phyloP scores from a whole-genome alignment of 2,888 invertebrate genomes.

The Auanema freiburgensis region DNA sequence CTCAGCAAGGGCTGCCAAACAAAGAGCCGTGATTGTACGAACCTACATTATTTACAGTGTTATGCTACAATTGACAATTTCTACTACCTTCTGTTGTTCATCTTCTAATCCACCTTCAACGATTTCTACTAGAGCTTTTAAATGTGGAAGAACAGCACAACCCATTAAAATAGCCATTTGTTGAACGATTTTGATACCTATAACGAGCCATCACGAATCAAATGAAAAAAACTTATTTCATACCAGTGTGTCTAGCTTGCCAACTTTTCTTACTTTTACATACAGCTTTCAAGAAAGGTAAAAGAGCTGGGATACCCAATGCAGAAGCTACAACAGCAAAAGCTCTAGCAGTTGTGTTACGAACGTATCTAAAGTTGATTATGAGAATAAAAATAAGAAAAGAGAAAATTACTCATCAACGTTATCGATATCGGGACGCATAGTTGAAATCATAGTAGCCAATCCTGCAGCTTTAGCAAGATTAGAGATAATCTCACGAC shows the following conservation, averaged over 20 bases:
- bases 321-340: conserved; percentile 99
- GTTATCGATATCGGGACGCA: conserved; percentile 99
- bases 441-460: conserved; percentile 99
- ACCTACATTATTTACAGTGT: conserved; percentile 25
- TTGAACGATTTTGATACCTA: conserved; percentile 95
- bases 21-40: conserved; percentile 95
- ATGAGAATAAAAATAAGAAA: not conserved
- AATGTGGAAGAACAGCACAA: conserved; percentile 95
- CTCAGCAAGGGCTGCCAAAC: conserved; percentile 95
- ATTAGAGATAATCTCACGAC: conserved; percentile 93
- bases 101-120: conserved; percentile 97
- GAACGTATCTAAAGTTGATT: conserved; percentile 74
- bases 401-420: conserved; percentile 66
- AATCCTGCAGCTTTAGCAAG: conserved; percentile 97
- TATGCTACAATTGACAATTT: not conserved
- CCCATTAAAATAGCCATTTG: conserved; percentile 99
- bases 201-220: conserved; percentile 9
- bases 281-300: conserved; percentile 95
- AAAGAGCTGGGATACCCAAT: conserved; percentile 90
- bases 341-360: conserved; percentile 97
- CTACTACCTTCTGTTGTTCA: conserved; percentile 87
- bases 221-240: not conserved
- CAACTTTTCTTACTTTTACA: conserved; percentile 99
- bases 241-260: conserved; percentile 90
- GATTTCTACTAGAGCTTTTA: conserved; percentile 96